Percentiles rank a stretch among this genome's conserved stretches.
These are phyloP conservation scores for Nasonia oneida DNA, from an alignment of 2,888 invertebrate genomes.

Conservation along the genomic window DNA sequence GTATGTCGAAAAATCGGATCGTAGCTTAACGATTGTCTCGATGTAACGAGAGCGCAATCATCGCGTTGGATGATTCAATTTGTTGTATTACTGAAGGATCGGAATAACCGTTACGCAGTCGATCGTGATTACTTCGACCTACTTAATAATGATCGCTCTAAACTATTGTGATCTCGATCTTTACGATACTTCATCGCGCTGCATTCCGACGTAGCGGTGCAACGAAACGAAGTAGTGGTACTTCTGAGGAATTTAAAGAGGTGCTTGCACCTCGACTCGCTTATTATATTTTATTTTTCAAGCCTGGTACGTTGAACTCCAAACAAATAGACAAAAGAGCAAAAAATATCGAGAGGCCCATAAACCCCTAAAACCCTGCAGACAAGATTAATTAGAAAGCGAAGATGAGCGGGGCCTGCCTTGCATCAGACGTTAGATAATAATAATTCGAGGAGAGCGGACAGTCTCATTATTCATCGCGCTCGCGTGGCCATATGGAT, in stretches of 20 bases:
- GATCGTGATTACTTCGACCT: slow-evolving; percentile 37
- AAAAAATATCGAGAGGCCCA: too few species aligned
- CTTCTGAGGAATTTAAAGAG: not conserved
- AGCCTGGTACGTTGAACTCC: too few species aligned
- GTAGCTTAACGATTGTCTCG: not conserved
- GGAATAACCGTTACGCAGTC: slow-evolving; percentile 14
- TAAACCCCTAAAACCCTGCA: not conserved
- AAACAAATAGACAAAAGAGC: too few species aligned
- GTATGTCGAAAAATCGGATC: not conserved
- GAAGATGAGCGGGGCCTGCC: not conserved
- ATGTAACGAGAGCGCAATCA: not conserved
- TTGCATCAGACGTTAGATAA: slow-evolving; percentile 51
- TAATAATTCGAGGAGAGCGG: slow-evolving; percentile 40
- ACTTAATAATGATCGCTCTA: slow-evolving; percentile 39
- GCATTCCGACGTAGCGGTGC: not conserved
- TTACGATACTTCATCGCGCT: slow-evolving; percentile 21
- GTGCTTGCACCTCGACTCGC: not conserved
- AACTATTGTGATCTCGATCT: slow-evolving; percentile 39
- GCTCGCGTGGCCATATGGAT: slow-evolving; percentile 6
- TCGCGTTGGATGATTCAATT: slow-evolving; percentile 6
- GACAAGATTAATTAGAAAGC: slow-evolving; percentile 45
- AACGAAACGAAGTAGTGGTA: not conserved
- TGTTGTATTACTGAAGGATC: not conserved
- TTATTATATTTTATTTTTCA: not conserved
- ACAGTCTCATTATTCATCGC: slow-evolving; percentile 15